Conservation (phyloP, 2,797 vertebrate genomes). For the Leuciscus waleckii region DNA sequence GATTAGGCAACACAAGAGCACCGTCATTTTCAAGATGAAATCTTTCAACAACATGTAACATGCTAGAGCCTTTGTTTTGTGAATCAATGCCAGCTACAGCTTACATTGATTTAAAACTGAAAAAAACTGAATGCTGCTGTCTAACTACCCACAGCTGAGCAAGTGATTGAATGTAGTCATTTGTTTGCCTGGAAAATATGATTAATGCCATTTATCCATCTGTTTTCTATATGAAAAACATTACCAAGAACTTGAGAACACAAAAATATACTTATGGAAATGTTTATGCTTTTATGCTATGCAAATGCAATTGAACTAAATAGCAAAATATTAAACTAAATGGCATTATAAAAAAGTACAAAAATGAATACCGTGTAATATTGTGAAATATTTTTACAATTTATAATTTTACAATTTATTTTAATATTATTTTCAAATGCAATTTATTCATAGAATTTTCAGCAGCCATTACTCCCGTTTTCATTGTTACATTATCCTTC, state of each 20-base stretch:
- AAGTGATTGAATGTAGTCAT: constrained; percentile 22
- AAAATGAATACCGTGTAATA: too few species aligned
- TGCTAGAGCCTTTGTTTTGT: constrained; percentile 7
- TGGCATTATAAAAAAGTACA: background rate
- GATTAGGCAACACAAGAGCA: background rate
- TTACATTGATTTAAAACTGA: constrained; percentile 17
- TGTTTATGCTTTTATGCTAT: background rate
- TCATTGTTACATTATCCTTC: background rate
- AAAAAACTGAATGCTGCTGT: background rate
- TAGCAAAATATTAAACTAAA: background rate
- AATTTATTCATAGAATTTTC: background rate
- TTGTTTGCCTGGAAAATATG: constrained; percentile 33
- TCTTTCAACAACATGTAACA: background rate
- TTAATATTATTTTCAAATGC: background rate
- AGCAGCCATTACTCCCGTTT: background rate
- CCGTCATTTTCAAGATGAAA: background rate
- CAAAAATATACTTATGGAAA: background rate
- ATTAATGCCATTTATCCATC: constrained; percentile 16
- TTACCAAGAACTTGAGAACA: background rate
- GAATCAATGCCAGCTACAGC: constrained; percentile 6
- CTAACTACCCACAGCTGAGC: constrained; percentile 7
- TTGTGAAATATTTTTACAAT: background rate
- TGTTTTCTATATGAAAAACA: background rate
- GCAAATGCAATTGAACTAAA: background rate
- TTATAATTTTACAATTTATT: background rate